Percentiles rank a stretch among this genome's conserved stretches.
Conservation (phyloP, 1,140 invertebrate genomes). For the Sipha flava region DNA sequence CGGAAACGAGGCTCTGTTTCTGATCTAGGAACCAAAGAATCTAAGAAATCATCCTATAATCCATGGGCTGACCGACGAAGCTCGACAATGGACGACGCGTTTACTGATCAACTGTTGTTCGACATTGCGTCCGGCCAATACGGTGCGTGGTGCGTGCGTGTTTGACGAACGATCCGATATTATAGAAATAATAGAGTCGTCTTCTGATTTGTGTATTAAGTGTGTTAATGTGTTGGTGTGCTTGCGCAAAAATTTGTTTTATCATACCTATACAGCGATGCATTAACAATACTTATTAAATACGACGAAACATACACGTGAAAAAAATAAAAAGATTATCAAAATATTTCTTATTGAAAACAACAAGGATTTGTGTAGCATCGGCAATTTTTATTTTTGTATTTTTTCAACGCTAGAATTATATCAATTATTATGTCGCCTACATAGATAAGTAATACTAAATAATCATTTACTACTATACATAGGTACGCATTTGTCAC, state of each 20-base stretch:
- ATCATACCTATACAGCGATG: background rate
- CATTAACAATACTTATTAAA: background rate
- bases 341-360: background rate
- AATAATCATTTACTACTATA: background rate
- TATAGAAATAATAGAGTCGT: background rate
- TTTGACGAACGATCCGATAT: background rate
- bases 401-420: background rate
- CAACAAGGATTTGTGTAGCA: background rate
- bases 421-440: background rate
- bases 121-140: constrained; percentile 18
- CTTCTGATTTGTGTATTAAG: background rate
- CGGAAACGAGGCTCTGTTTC: background rate
- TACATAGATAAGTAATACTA: background rate
- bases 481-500: background rate
- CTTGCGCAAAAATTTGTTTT: background rate
- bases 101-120: constrained; percentile 24
- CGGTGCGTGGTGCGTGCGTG: constrained; percentile 13
- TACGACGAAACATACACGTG: too few species aligned
- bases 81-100: constrained; percentile 24
- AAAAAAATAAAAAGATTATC: background rate
- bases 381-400: background rate
- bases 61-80: constrained; percentile 27
- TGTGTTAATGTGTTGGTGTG: background rate
- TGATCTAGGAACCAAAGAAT: background rate
- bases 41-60: constrained; percentile 12